Base-by-base conservation (phyloP, 1,140 invertebrate species). In the Ceratosolen fusciceps region DNA sequence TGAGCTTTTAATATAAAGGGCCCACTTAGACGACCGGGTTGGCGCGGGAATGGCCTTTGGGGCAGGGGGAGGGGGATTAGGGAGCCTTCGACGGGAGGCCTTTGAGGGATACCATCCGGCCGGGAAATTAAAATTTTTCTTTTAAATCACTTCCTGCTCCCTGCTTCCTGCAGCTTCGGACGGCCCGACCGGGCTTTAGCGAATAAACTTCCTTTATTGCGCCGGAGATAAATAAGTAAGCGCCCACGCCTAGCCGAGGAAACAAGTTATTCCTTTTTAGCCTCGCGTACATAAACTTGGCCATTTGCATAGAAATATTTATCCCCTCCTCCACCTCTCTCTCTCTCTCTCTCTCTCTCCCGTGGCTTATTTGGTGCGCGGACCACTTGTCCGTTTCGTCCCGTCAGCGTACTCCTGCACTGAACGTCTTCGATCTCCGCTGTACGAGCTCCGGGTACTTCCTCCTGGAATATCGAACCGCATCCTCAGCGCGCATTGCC, bases 241-340 rank as follows among this genome's bases (percentile, higher is more conserved):
- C 21, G 8, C n/a, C 49, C 47, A 26, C 21, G 39, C 26, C 62
- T 52, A 67, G 21, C 26, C 0, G 39, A 71, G 54, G 39, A 72
- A 77, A 60, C 37, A 70, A 56, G 60, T 58, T 70, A 70, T 77
- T 76, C 47, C 65, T 37, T 58, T 77, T 70, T 58, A 70, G 65
- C 24, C n/a, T 26, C 37, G 24, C 24, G 52, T 70, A 54, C 43
- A 70, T 77, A 77, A 60, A 77, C 47, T 68, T 54, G 5, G 34
- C 19, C 24, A 77, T 77, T 77, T 71, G 76, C 52, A 47, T 77
- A 58, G 54, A 71, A 77, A 71, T 19, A 71, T 60, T 71, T 77
- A 43, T 75, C 39, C 21, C 19, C 14, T 52, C 49, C 14, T 52
- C 19, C 5, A 16, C 14, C 14, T 43, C 12, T 43, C 12, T 43